Percentiles rank a stretch among this genome's conserved stretches.
These are phyloP conservation scores for Tenrec ecaudatus DNA, from an alignment of 2,113 vertebrate species.

Conservation along the genomic window DNA sequence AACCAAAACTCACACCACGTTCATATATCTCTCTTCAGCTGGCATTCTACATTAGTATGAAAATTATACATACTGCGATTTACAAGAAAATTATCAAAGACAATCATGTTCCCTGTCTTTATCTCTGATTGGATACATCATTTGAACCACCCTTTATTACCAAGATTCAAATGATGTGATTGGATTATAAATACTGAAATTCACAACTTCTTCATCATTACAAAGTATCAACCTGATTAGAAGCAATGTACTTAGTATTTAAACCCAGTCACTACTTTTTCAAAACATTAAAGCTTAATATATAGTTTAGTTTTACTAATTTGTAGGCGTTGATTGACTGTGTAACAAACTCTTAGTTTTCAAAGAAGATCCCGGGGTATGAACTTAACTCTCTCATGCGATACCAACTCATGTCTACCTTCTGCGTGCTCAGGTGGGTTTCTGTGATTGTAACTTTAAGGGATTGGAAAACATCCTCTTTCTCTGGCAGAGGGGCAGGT, in stretches of 20 bases:
- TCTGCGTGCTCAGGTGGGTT: too few species aligned
- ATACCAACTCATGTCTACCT: too few species aligned
- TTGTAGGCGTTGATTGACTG: neutral
- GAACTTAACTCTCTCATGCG: too few species aligned
- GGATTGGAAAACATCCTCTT: too few species aligned
- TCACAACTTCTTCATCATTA: constrained; percentile 35
- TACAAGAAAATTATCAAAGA: constrained; percentile 56
- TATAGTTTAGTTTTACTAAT: neutral
- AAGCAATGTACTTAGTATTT: neutral
- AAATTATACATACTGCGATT: constrained; percentile 48
- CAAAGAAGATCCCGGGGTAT: neutral
- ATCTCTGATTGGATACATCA: constrained; percentile 58
- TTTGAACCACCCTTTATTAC: constrained; percentile 17
- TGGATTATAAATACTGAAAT: constrained; percentile 51
- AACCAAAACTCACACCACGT: neutral
- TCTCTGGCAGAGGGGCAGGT: too few species aligned
- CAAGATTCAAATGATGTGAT: constrained; percentile 11
- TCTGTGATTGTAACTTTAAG: too few species aligned
- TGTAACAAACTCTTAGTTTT: neutral
- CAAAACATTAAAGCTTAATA: neutral
- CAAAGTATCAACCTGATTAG: constrained; percentile 40
- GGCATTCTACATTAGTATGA: neutral
- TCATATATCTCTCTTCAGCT: neutral
- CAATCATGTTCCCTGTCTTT: constrained; percentile 53
- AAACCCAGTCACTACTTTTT: neutral